These are phyloP conservation scores for Didymodactylos carnosus DNA, from an alignment of 2,888 invertebrate genomes.

Conservation along the genomic window DNA sequence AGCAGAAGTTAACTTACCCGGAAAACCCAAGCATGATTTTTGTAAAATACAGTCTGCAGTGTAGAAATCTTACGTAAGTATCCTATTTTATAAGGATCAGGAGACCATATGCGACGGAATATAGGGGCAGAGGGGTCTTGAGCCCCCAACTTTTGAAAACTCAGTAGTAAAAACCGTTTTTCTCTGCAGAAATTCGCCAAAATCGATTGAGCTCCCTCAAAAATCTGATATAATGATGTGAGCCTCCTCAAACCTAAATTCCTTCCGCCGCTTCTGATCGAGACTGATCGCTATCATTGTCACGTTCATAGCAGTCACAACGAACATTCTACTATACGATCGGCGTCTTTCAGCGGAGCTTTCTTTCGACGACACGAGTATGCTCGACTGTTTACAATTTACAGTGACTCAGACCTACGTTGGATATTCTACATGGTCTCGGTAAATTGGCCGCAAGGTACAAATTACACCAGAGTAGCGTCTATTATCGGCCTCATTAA, in stretches of 20 bases:
- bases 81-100: too few relatives aligned
- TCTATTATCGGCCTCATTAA: neutral
- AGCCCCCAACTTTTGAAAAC: too few relatives aligned
- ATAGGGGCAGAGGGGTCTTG: too few relatives aligned
- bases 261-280: too few relatives aligned
- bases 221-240: too few relatives aligned
- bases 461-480: neutral
- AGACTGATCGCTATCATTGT: too few relatives aligned
- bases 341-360: neutral
- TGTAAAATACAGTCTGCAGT: neutral
- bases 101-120: too few relatives aligned
- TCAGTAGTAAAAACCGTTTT: too few relatives aligned
- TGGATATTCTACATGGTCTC: neutral
- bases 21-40: neutral
- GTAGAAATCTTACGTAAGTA: neutral
- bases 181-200: too few relatives aligned
- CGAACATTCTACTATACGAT: neutral
- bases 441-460: neutral
- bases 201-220: too few relatives aligned
- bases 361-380: neutral
- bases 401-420: neutral
- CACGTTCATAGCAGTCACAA: neutral
- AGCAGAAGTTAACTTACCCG: too few relatives aligned
- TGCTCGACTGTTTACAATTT: neutral
- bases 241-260: too few relatives aligned